A percentile compares a stretch with the other conserved stretches of the same genome.
These are phyloP conservation scores for Archaeoteleia sp. DNA, from an alignment of 2,888 invertebrate genomes.

Conservation along the genomic window DNA sequence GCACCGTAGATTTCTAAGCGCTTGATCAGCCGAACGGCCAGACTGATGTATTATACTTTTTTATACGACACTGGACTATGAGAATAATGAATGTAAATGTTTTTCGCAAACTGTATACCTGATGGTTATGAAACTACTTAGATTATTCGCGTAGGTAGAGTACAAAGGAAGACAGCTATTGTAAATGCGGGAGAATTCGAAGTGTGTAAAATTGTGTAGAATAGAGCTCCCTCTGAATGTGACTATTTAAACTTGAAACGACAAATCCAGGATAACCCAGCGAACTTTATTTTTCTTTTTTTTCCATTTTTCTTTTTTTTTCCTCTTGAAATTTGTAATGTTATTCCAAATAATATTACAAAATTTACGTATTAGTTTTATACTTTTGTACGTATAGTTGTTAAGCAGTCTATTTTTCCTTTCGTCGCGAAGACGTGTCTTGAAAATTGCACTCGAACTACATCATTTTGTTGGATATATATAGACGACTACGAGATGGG, in stretches of 20 bases:
- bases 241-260: slow-evolving; percentile 23
- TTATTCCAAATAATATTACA: neutral
- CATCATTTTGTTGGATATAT: too few species aligned
- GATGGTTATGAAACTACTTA: slow-evolving; percentile 61
- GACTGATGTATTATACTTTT: slow-evolving; percentile 73
- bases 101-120: slow-evolving; percentile 65
- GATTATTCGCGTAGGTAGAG: slow-evolving; percentile 64
- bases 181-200: slow-evolving; percentile 54
- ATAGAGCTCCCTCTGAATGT: slow-evolving; percentile 46
- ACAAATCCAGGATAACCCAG: too few species aligned
- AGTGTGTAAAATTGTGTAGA: slow-evolving; percentile 69
- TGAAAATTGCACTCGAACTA: too few species aligned
- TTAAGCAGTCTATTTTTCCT: slow-evolving; percentile 12
- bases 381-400: slow-evolving; percentile 39
- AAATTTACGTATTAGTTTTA: slow-evolving; percentile 17
- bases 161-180: slow-evolving; percentile 66
- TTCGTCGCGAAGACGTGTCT: too few species aligned
- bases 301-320: too few species aligned
- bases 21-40: slow-evolving; percentile 65
- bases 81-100: slow-evolving; percentile 65
- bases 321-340: too few species aligned
- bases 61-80: slow-evolving; percentile 69
- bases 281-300: too few species aligned
- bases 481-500: too few species aligned
- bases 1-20: too few species aligned